phyloP scores from a whole-genome alignment of 2,888 invertebrate genomes.

The Lithophane leautieri region DNA sequence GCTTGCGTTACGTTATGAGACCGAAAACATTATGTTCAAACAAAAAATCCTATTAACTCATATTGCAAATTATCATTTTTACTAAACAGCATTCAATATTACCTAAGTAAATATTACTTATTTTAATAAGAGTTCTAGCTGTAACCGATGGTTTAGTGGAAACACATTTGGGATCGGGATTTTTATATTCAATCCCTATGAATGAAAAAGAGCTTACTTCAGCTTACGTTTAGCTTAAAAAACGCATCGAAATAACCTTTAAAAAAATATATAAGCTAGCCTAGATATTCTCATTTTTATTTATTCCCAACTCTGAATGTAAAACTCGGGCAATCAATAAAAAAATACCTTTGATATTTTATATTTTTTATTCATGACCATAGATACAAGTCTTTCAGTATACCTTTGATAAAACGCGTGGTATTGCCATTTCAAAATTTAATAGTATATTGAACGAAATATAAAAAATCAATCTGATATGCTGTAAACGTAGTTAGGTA shows the following conservation, averaged over 20 bases:
- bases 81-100: background rate
- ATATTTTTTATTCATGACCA: too few species aligned
- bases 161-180: background rate
- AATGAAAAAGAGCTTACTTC: background rate
- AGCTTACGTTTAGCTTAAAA: background rate
- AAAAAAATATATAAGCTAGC: background rate
- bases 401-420: slow-evolving; percentile 2
- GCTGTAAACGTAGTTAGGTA: background rate
- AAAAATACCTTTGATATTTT: slow-evolving; percentile 18
- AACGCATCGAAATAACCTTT: slow-evolving; percentile 1
- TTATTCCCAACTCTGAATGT: background rate
- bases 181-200: background rate
- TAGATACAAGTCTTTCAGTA: too few species aligned
- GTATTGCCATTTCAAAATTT: slow-evolving; percentile 27
- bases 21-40: background rate
- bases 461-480: slow-evolving; percentile 20
- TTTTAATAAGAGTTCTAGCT: background rate
- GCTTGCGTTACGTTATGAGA: background rate
- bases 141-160: background rate
- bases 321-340: background rate
- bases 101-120: background rate
- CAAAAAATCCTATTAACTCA: too few species aligned
- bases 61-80: background rate
- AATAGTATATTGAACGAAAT: slow-evolving; percentile 34
- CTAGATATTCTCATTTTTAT: slow-evolving; percentile 17